Evolutionary conservation across 2,113 vertebrate species (phyloP), one percentile per base, ranked within the genome.

Genomic region (Anarhynchus alexandrinus): DNA sequence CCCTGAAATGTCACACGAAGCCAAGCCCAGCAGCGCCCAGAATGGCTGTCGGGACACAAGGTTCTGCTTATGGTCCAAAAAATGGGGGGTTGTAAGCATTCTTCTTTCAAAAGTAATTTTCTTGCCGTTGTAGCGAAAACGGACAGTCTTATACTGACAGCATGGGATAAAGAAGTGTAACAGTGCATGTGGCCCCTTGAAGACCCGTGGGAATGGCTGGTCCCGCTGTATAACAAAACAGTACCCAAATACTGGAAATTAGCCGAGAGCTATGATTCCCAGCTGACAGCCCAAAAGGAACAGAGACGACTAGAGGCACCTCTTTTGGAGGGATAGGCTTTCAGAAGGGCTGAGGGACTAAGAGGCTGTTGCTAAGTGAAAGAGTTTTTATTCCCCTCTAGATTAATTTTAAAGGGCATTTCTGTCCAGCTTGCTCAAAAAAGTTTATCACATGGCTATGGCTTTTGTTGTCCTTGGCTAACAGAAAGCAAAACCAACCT

Each of bases 181-280:
- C n/a, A 84, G 95, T 55, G 84, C 43, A 93, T 93, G 93, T 54
- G 67, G 78, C 74, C 88, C 87, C 82, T 80, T 42, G 79, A 85
- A 93, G 87, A 92, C 92, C 54, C 69, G 36, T 94, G 96, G 93
- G 93, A 96, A 93, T 92, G 93, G 92, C 82, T 96, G 93, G 87
- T 95, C 85, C 87, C 2, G 0, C 92, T 83, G 42, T 76, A 26
- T 45, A 92, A 96, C 93, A 80, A 93, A 94, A 92, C 66, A 93
- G 93, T 96, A 88, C 96, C 94, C 96, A 95, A 95, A 90, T 94
- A 92, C 87, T 96, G 96, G 96, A 96, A 96, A 96, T 94, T 96
- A 93, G 94, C 92, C 59, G 85, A 97, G 89, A 96, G 94, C 96
- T 94, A 95, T 1, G 1, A 54, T 90, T 96, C 87, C 82, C 90